Evolutionary conservation across 2,797 vertebrate genomes (phyloP), one percentile per base, ranked within the genome.

Genomic region (Urocyon cinereoargenteus): DNA sequence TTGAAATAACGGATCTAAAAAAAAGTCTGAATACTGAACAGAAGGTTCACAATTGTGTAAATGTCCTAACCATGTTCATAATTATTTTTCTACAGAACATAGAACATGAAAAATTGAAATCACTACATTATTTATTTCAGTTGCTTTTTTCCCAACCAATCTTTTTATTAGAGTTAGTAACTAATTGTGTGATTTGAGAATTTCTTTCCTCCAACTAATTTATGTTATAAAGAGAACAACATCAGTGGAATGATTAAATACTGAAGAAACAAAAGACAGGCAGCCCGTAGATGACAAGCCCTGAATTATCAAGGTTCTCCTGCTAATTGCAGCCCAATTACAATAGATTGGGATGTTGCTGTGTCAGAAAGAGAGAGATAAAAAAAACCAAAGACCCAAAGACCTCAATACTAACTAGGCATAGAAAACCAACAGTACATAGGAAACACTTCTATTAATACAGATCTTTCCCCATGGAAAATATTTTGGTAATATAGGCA

Each of bases 41-140:
- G 93, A 96, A 94, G 45, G 86, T 64, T 55, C 53, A 94, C 86
- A 94, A 28, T 66, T 95, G 15, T 81, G 55, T 64, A 90, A 97
- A 93, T 72, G 90, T 85, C 24, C 31, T 90, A 79, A 94, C 18
- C n/a, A 66, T 81, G 78, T 89, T 81, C 94, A 72, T 75, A 94
- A 97, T 93, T 97, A 85, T 73, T 95, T 96, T 95, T 90, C 75
- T 82, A 45, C 28, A 86, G 73, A 86, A 90, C 34, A 91, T 26
- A 40, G 49, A 66, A 66, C 45, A 88, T 75, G 34, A 92, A 97
- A 96, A 96, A 90, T 86, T 16, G 91, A 93, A 95, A 73, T 88
- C 24, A 49, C 61, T 75, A 72, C 91, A 94, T 96, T 95, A 95
- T 95, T 97, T 90, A 88, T 87, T 96, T 78, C 45, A 51, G 7